Percentiles rank a stretch among this genome's conserved stretches.
These are phyloP conservation scores for Sylvia borin DNA, from an alignment of 2,797 vertebrate species.

Conservation along the genomic window DNA sequence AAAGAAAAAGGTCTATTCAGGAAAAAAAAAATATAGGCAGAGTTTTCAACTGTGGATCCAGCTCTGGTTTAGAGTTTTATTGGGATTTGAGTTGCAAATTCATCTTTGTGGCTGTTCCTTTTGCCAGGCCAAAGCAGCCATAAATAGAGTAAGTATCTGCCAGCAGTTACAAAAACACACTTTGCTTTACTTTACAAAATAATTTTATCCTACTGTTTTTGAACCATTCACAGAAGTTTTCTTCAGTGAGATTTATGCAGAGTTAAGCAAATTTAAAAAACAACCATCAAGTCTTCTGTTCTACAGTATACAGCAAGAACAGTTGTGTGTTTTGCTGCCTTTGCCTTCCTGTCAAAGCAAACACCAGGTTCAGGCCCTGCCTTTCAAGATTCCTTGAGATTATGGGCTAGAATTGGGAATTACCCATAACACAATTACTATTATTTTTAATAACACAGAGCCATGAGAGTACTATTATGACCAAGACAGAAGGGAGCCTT, in stretches of 20 bases:
- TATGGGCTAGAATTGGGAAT: neutral
- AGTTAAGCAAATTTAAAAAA: neutral
- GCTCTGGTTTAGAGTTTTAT: neutral
- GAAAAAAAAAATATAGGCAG: neutral
- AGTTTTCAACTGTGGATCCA: neutral
- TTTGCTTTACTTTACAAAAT: neutral
- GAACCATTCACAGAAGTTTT: neutral
- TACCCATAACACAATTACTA: neutral
- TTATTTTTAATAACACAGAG: neutral
- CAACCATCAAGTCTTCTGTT: neutral
- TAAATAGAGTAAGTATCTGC: neutral
- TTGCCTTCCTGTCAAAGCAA: neutral
- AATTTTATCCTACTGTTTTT: neutral
- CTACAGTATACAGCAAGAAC: neutral
- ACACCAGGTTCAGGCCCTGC: neutral
- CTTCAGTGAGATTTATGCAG: neutral
- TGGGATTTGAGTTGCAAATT: neutral
- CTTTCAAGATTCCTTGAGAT: neutral
- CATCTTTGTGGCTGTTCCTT: neutral
- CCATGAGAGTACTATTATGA: neutral
- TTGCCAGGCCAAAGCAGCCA: neutral
- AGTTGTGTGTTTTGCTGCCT: neutral
- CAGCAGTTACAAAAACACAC: neutral
- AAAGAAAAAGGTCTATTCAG: neutral
- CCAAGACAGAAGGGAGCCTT: neutral